Evolutionary conservation across 2,797 vertebrate species (phyloP), one percentile per base, ranked within the genome.

Genomic region (Xiphorhynchus erythropygius): DNA sequence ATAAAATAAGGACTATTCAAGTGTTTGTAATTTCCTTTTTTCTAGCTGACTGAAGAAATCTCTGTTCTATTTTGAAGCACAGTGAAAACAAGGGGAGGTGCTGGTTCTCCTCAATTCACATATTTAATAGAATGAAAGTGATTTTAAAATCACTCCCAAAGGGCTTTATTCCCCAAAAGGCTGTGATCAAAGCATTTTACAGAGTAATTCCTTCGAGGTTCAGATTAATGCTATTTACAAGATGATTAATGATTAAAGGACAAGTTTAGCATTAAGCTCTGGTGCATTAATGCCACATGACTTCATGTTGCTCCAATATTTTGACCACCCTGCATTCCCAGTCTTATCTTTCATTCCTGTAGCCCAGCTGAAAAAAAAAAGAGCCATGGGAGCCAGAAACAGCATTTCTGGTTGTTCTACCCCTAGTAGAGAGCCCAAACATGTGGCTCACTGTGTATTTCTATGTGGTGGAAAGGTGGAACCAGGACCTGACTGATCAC

Each of bases 241-340:
- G 68, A 57, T 62, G 84, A 71, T 92, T 96, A 87, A 92, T 77
- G 78, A 90, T 95, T 97, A 93, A 87, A 93, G 19, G 78, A 53
- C 47, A 85, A 95, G 65, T 93, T 95, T 73, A 93, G 27, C 70
- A 56, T 73, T 88, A 78, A 94, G 63, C 30, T 44, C 52, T 60
- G 55, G 14, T 83, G 80, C 71, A 55, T 76, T 83, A 92, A 57
- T 70, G 63, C 24, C 89, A 67, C 27, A 47, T 73, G 84, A 87
- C 64, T 85, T 93, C 49, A n/a, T 12, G 41, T 56, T 1, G 1
- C 42, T 80, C 57, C 18, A 70, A 15, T 8, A 83, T 17, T 59
- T 64, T 89, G 78, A 32, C 55, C 17, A 63, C 22, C 7, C 18
- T 65, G 37, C n/a, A 87, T 10, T 71, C 10, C 18, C 53, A 50